Percentiles rank a stretch among this genome's conserved stretches.
These are phyloP conservation scores for Taenaris catops DNA, from an alignment of 2,888 invertebrate genomes.

Conservation along the genomic window DNA sequence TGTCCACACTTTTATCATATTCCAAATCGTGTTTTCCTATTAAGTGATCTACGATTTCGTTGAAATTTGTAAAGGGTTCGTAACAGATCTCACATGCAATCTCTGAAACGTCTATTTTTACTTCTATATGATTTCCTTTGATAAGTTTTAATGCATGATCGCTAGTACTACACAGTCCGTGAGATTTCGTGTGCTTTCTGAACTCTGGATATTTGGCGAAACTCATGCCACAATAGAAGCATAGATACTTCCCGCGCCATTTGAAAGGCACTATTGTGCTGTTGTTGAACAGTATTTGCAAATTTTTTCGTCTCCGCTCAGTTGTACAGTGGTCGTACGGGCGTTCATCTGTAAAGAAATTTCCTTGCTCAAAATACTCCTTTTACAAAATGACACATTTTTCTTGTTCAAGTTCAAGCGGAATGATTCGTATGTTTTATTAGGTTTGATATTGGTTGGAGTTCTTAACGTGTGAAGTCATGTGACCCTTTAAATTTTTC, in stretches of 20 bases:
- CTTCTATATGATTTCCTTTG: constrained; percentile 47
- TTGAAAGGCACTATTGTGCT: constrained; percentile 63
- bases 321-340: constrained; percentile 44
- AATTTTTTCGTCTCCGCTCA: constrained; percentile 56
- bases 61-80: constrained; percentile 39
- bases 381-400: constrained; percentile 14
- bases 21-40: constrained; percentile 48
- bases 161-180: constrained; percentile 45
- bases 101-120: constrained; percentile 61
- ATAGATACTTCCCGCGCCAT: constrained; percentile 58
- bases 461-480: constrained; percentile 46
- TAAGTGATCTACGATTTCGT: constrained; percentile 55
- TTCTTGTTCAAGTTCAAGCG: constrained; percentile 3
- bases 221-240: constrained; percentile 58
- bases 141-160: constrained; percentile 46
- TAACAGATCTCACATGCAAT: constrained; percentile 53
- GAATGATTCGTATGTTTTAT: not conserved
- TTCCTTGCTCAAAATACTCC: constrained; percentile 46
- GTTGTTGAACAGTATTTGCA: constrained; percentile 63
- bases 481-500: constrained; percentile 78
- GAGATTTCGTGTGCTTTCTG: constrained; percentile 53
- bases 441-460: constrained; percentile 32
- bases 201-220: constrained; percentile 48
- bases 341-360: constrained; percentile 67
- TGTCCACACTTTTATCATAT: constrained; percentile 48